Evolutionary conservation across 2,113 vertebrate genomes (phyloP).

Genomic region (Gulo gulo): DNA sequence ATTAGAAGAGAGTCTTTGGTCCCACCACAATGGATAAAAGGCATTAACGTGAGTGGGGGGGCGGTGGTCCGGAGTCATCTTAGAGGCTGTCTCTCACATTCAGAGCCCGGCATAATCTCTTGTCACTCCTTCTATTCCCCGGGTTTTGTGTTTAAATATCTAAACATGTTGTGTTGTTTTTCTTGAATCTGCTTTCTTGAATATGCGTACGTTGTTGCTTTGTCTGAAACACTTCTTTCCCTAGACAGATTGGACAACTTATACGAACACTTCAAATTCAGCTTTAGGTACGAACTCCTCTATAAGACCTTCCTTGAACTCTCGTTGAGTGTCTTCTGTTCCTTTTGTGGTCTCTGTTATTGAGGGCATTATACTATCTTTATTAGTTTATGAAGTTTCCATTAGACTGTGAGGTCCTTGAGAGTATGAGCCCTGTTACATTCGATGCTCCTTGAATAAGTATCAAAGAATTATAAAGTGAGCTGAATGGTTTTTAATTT

Average conservation of each 20-base stretch:
- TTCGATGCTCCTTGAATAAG: not conserved
- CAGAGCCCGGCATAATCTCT: not conserved
- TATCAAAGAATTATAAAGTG: not conserved
- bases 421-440: not conserved
- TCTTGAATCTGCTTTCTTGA: not conserved
- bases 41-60: rapidly evolving
- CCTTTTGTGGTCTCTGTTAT: not conserved
- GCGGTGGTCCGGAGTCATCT: rapidly evolving
- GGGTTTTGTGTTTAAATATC: not conserved
- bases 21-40: not conserved
- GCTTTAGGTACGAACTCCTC: not conserved
- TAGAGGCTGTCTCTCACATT: not conserved
- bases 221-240: not conserved
- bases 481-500: not conserved
- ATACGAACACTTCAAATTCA: not conserved
- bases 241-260: not conserved
- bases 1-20: not conserved
- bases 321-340: not conserved
- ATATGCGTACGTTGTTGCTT: not conserved
- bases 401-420: not conserved
- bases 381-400: not conserved
- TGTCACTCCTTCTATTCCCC: rapidly evolving
- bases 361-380: not conserved
- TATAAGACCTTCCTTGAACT: not conserved
- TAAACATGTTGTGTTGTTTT: not conserved